A percentile compares a stretch with the other conserved stretches of the same genome.
Conservation (phyloP, 2,888 invertebrate genomes). For the Tetramorium bicarinatum region DNA sequence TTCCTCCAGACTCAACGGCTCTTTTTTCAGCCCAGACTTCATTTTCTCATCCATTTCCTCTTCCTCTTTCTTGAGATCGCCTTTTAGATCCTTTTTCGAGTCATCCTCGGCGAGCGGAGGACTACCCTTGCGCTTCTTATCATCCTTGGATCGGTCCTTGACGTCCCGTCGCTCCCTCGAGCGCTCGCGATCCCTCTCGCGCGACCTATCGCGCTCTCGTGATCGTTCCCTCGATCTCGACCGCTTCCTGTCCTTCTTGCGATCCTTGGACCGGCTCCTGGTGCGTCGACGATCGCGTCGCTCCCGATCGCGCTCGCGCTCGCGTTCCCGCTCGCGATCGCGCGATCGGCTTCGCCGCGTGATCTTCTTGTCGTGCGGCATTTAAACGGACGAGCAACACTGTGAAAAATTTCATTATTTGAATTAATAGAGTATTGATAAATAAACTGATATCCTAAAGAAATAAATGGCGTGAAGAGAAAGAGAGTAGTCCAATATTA, state of each 20-base stretch:
- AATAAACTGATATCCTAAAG: background rate
- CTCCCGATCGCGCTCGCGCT: constrained; percentile 84
- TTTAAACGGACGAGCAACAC: constrained; percentile 49
- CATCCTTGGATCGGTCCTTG: constrained; percentile 82
- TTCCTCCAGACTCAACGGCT: constrained; percentile 98
- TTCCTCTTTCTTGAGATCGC: constrained; percentile 82
- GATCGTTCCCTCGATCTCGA: constrained; percentile 79
- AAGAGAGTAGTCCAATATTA: background rate
- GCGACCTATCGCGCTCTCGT: constrained; percentile 86
- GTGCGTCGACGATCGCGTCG: constrained; percentile 81
- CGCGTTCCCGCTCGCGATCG: constrained; percentile 85
- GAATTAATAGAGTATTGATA: background rate
- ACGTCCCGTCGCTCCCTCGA: constrained; percentile 75
- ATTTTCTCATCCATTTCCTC: constrained; percentile 79
- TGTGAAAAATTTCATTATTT: background rate
- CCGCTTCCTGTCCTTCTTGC: constrained; percentile 75
- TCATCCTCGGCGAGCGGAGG: constrained; percentile 86
- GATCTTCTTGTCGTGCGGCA: constrained; percentile 87
- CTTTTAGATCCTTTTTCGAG: constrained; percentile 80
- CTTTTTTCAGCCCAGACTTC: constrained; percentile 87
- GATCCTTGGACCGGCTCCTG: constrained; percentile 83
- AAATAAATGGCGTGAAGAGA: background rate
- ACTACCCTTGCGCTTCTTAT: constrained; percentile 84
- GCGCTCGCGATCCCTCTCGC: constrained; percentile 77
- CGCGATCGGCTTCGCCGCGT: constrained; percentile 87